Conservation (phyloP, 2,797 vertebrate genomes). For the Myripristis murdjan region DNA sequence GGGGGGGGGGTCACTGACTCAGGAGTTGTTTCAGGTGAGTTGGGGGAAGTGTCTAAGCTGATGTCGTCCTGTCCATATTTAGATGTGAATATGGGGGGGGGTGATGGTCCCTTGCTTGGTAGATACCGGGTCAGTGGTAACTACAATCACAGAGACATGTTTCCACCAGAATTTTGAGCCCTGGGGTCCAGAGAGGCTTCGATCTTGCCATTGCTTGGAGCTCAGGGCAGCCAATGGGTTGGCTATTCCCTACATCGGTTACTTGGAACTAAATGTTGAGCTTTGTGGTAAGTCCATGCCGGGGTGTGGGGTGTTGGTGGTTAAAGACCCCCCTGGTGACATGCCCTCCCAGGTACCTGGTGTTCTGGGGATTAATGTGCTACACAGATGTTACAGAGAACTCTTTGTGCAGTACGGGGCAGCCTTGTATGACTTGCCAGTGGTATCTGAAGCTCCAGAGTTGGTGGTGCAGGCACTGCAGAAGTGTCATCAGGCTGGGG, state of each 20-base stretch:
- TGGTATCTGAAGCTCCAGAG: background rate
- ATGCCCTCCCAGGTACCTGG: background rate
- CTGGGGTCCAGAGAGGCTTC: background rate
- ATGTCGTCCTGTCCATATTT: slow-evolving; percentile 8
- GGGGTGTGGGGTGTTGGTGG: slow-evolving; percentile 8
- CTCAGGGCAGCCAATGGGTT: slow-evolving; percentile 27
- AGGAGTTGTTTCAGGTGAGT: no score
- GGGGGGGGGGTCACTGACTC: slow-evolving; percentile 2
- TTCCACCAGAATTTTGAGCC: slow-evolving; percentile 5
- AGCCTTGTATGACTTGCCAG: fast-evolving
- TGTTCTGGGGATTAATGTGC: slow-evolving; percentile 42
- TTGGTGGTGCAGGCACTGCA: background rate
- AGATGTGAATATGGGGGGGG: slow-evolving; percentile 1
- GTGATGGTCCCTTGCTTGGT: slow-evolving; percentile 7
- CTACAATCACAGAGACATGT: slow-evolving; percentile 12
- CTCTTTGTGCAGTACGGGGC: slow-evolving; percentile 20
- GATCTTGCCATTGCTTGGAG: slow-evolving; percentile 31
- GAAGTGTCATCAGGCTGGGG: background rate
- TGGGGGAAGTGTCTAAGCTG: background rate
- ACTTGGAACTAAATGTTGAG: slow-evolving; percentile 22
- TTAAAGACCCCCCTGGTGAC: background rate
- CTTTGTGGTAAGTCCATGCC: slow-evolving; percentile 30
- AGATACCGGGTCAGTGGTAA: slow-evolving; percentile 36
- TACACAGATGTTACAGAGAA: slow-evolving; percentile 5
- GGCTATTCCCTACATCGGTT: slow-evolving; percentile 26